These are phyloP conservation scores for Pollenia amentaria DNA, from an alignment of 2,888 invertebrate genomes.

Conservation along the genomic window DNA sequence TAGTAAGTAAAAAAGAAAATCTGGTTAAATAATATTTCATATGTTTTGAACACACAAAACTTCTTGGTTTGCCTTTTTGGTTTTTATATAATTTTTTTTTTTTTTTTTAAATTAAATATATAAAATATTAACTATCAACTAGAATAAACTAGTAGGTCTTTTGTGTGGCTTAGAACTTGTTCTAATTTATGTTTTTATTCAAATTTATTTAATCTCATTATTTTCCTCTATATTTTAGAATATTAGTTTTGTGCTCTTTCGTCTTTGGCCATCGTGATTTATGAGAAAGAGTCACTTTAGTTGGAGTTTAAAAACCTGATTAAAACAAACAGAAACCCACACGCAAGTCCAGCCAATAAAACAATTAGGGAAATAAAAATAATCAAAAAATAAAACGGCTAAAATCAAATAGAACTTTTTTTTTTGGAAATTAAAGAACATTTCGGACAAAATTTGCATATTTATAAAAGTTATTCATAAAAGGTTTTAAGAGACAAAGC, in stretches of 20 bases:
- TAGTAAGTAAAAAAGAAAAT: neutral
- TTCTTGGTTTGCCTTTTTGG: neutral
- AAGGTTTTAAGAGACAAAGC: constrained; percentile 65
- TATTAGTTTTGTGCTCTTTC: constrained; percentile 18
- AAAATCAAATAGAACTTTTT: constrained; percentile 76
- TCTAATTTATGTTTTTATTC: constrained; percentile 34
- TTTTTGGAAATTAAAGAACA: constrained; percentile 5
- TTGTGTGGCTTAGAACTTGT: constrained; percentile 38
- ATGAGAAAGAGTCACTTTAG: constrained; percentile 58
- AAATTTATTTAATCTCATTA: neutral
- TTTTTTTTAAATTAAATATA: neutral
- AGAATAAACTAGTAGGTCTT: constrained; percentile 5
- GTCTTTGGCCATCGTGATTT: constrained; percentile 45
- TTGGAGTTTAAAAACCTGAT: constrained; percentile 44
- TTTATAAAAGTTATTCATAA: constrained; percentile 74
- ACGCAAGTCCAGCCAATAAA: neutral
- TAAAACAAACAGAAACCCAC: constrained; percentile 5
- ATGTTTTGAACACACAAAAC: too few species aligned
- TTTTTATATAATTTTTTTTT: neutral
- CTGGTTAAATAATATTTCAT: too few species aligned
- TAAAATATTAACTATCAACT: neutral
- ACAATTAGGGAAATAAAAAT: constrained; percentile 55
- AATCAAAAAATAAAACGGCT: constrained; percentile 74
- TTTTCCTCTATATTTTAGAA: neutral
- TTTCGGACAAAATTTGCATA: constrained; percentile 80